Conservation (phyloP, 2,888 invertebrate genomes). For the Sisyra nigra region DNA sequence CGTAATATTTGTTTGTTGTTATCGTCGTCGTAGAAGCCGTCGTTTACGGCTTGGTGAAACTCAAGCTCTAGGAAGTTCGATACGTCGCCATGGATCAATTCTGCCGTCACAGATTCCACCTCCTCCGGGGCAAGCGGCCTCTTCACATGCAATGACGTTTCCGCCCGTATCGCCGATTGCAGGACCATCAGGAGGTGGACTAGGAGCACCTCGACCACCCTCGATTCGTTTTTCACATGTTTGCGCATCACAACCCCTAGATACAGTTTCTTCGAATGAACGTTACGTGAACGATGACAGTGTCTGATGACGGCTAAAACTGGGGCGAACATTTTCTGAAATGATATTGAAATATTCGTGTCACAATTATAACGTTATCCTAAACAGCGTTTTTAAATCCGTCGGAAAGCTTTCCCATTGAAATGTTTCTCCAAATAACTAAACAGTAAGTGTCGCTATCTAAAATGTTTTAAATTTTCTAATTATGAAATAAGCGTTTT, state of each 20-base stretch:
- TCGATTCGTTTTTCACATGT: constrained; percentile 8
- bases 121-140: constrained; percentile 4
- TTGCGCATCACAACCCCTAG: neutral
- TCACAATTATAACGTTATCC: neutral
- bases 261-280: constrained; percentile 17
- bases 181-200: constrained; percentile 6
- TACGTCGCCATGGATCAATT: constrained; percentile 3
- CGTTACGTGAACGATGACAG: constrained; percentile 38
- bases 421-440: neutral
- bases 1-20: constrained; percentile 4
- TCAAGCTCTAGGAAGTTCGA: constrained; percentile 5
- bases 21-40: constrained; percentile 4
- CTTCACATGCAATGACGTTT: neutral
- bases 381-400: neutral
- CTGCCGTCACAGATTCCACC: constrained; percentile 7
- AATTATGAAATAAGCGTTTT: neutral
- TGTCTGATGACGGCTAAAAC: constrained; percentile 31
- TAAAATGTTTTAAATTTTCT: neutral
- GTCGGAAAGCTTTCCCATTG: neutral
- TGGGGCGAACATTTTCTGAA: constrained; percentile 6
- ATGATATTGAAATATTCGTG: neutral
- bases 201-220: constrained; percentile 3
- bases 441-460: neutral
- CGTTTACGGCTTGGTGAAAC: neutral
- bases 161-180: constrained; percentile 7